These are phyloP conservation scores for Scleropages formosus DNA, from an alignment of 2,797 vertebrate genomes.

Conservation along the genomic window DNA sequence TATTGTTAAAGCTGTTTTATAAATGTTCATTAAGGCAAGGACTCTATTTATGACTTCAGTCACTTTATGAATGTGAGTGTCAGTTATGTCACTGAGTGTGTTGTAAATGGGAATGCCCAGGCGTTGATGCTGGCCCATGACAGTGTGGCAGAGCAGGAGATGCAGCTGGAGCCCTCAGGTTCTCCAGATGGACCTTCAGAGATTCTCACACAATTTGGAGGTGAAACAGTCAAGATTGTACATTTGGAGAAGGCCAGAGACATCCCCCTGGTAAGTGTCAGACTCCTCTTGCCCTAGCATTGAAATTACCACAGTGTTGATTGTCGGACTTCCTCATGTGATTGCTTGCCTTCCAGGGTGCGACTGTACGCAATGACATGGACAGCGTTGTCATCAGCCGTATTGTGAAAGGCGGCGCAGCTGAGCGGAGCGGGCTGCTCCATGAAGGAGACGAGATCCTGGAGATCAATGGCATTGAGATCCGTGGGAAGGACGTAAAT, in stretches of 20 bases:
- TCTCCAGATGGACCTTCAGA: conserved; percentile 75
- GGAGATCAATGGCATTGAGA: conserved; percentile 93
- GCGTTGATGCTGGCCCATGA: conserved; percentile 89
- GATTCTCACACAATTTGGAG: conserved; percentile 84
- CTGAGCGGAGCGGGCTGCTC: conserved; percentile 88
- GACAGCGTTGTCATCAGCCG: conserved; percentile 96
- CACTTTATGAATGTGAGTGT: neutral
- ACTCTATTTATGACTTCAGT: neutral
- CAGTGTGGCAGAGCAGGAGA: conserved; percentile 88
- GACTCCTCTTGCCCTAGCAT: neutral
- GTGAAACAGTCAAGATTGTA: conserved; percentile 93
- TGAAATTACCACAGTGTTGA: neutral
- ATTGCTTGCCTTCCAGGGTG: conserved; percentile 71
- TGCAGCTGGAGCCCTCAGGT: conserved; percentile 78
- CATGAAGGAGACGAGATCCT: conserved; percentile 95
- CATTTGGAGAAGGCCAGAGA: conserved; percentile 93
- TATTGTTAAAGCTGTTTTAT: no score
- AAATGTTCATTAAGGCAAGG: neutral
- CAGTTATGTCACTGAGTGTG: no score
- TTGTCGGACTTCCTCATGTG: neutral
- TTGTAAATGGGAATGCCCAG: conserved; percentile 53
- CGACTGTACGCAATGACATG: conserved; percentile 95
- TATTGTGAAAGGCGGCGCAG: conserved; percentile 92
- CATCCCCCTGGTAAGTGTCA: conserved; percentile 83
- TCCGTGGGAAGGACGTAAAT: conserved; percentile 96